These are phyloP conservation scores for Phalloptychus januarius DNA, from an alignment of 2,797 vertebrate genomes.

Conservation along the genomic window DNA sequence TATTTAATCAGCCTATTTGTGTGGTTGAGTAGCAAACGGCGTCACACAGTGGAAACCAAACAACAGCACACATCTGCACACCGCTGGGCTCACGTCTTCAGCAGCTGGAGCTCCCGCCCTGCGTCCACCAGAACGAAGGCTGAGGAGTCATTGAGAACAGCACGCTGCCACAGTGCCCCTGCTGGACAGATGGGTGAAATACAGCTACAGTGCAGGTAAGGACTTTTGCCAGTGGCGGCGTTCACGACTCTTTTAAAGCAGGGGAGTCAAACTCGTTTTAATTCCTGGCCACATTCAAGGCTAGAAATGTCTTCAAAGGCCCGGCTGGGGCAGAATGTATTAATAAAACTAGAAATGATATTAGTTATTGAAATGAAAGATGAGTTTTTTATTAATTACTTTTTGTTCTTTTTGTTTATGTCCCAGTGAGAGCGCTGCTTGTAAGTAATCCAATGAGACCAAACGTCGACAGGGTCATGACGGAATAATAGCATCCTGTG, in stretches of 20 bases:
- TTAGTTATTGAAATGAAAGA: background rate
- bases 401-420: background rate
- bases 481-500: background rate
- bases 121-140: slow-evolving; percentile 93
- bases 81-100: slow-evolving; percentile 80
- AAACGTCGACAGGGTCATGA: background rate
- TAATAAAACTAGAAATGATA: background rate
- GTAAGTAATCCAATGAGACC: background rate
- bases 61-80: slow-evolving; percentile 11
- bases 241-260: background rate
- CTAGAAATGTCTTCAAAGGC: background rate
- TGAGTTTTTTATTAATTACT: background rate
- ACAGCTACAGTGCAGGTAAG: background rate
- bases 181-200: slow-evolving; percentile 68
- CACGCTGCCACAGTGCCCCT: slow-evolving; percentile 85
- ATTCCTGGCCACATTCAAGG: too few relatives aligned
- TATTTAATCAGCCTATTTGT: slow-evolving; percentile 8
- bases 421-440: background rate
- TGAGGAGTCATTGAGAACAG: slow-evolving; percentile 88
- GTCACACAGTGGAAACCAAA: background rate
- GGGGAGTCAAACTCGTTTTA: background rate
- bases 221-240: background rate
- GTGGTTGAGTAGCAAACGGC: background rate
- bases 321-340: background rate
- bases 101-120: slow-evolving; percentile 89